phyloP scores from a whole-genome alignment of 2,113 vertebrate species.

The Cynopterus brachyotis region DNA sequence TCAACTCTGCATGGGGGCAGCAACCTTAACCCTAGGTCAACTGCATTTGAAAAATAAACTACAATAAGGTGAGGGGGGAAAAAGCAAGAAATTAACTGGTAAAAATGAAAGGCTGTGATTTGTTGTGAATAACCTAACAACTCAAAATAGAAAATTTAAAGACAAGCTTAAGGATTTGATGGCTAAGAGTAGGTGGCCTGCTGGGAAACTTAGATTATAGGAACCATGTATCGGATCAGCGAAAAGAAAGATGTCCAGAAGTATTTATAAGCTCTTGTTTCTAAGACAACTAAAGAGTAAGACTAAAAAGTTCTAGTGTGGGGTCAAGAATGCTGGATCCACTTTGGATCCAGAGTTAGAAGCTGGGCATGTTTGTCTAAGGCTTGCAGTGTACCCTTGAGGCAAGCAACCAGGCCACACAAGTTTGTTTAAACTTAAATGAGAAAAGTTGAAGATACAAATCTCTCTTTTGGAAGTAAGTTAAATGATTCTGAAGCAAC shows the following conservation, averaged over 20 bases:
- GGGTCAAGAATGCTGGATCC: constrained; percentile 91
- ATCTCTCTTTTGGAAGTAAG: constrained; percentile 92
- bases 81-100: constrained; percentile 88
- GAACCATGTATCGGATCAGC: constrained; percentile 96
- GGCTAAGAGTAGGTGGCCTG: constrained; percentile 91
- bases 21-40: neutral
- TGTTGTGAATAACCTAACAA: constrained; percentile 90
- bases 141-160: constrained; percentile 92
- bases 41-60: constrained; percentile 87
- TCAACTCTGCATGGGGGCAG: too few relatives aligned
- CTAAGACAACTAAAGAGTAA: constrained; percentile 95
- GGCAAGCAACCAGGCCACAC: constrained; percentile 92
- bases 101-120: constrained; percentile 91
- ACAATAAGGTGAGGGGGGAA: constrained; percentile 89
- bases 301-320: constrained; percentile 90
- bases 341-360: constrained; percentile 94
- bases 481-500: constrained; percentile 88
- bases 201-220: constrained; percentile 94
- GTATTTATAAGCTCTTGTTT: constrained; percentile 93
- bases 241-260: constrained; percentile 94
- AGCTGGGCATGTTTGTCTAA: constrained; percentile 93
- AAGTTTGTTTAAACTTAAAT: constrained; percentile 92
- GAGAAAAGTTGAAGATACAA: constrained; percentile 89
- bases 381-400: constrained; percentile 92
- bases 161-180: constrained; percentile 91